These are phyloP conservation scores for Otolemur crassicaudatus DNA, from an alignment of 2,797 vertebrate genomes.

Conservation along the genomic window DNA sequence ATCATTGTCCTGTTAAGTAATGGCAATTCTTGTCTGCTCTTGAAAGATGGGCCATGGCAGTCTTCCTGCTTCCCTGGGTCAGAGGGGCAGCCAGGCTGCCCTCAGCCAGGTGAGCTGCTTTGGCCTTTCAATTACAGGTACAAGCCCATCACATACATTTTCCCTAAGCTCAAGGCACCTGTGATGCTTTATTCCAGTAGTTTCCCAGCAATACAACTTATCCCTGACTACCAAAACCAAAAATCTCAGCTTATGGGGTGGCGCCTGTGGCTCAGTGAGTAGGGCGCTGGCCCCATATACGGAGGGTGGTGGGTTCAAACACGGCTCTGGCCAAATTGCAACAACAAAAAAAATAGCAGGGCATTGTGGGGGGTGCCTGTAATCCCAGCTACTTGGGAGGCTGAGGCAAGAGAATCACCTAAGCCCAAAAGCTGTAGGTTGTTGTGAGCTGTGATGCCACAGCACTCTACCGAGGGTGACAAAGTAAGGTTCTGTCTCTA, in stretches of 20 bases:
- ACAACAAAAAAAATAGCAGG: no score
- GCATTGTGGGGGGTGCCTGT: no score
- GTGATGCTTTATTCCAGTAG: not conserved
- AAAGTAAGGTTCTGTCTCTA: no score
- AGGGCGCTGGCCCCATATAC: no score
- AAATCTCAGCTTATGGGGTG: not conserved
- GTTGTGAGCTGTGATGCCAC: no score
- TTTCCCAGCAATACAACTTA: not conserved
- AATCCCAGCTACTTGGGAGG: no score
- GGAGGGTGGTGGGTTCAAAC: no score
- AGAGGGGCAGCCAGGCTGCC: not conserved
- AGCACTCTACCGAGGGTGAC: no score
- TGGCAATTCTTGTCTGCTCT: not conserved
- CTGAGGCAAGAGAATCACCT: no score
- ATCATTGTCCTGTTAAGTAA: conserved; percentile 26
- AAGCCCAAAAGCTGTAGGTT: no score
- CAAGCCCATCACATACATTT: not conserved
- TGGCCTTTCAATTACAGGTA: not conserved
- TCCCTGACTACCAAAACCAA: not conserved
- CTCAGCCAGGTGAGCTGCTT: not conserved
- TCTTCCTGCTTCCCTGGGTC: not conserved
- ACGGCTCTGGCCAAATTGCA: no score
- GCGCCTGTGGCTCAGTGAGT: no score
- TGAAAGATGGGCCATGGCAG: not conserved
- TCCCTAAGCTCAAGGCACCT: not conserved